Conservation (phyloP, 2,888 invertebrate species). For the Leptopterna dolabrata region DNA sequence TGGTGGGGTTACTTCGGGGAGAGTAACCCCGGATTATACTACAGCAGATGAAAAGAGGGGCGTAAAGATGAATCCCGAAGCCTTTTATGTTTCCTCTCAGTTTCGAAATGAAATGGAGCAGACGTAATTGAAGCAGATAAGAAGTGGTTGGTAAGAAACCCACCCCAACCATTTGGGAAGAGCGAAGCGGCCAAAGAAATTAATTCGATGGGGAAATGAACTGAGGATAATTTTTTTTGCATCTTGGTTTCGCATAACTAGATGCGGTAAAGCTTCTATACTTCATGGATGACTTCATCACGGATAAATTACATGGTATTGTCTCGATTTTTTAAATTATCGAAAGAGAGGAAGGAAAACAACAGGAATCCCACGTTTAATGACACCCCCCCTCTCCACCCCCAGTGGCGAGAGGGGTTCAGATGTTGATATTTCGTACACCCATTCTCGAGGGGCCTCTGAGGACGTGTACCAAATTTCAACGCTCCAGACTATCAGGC, state of each 20-base stretch:
- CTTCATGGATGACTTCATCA: not conserved
- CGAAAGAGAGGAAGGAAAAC: not conserved
- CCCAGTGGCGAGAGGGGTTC: too few relatives aligned
- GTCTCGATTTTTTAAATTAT: not conserved
- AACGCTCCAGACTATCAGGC: too few relatives aligned
- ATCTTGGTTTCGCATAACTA: not conserved
- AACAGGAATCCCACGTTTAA: not conserved
- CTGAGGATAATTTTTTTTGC: slow-evolving; percentile 15
- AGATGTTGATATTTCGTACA: too few relatives aligned
- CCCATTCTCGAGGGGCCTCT: too few relatives aligned
- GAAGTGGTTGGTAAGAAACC: not conserved
- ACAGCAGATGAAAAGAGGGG: not conserved
- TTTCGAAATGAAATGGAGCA: not conserved
- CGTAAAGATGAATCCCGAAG: not conserved
- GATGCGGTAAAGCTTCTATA: not conserved
- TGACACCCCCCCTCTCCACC: too few relatives aligned
- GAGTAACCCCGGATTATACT: not conserved
- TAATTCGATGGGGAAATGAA: not conserved
- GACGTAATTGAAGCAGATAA: not conserved
- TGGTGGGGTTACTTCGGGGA: too few relatives aligned
- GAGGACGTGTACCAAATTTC: too few relatives aligned
- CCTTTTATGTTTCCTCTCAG: not conserved
- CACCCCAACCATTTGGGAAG: not conserved
- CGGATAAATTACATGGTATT: not conserved
- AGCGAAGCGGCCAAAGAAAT: not conserved